Base-by-base conservation (phyloP, 2,888 invertebrate genomes). In the Branchellion lobata region DNA sequence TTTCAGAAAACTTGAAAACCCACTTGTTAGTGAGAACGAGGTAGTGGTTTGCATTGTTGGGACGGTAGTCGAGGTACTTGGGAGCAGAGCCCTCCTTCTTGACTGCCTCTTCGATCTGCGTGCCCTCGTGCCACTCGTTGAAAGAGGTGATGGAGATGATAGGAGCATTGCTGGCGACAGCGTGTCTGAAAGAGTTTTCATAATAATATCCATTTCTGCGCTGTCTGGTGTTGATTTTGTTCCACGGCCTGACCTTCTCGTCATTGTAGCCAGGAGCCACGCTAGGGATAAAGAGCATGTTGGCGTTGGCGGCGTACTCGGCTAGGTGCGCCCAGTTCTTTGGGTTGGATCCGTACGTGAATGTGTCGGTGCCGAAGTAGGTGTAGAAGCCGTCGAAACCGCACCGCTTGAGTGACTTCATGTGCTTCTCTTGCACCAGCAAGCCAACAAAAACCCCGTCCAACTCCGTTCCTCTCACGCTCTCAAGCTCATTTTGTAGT, bases 91-190 rank as follows among this genome's bases (percentile, higher is more conserved):
- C n/a, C 21, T 85, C 84, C 72, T 85, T 85, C 1, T 84, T 84
- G 27, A 89, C 86, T 0, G 91, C 92, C 61, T 91, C 91, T 85
- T 92, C 92, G 79, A 92, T 92, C 87, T 92, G 92, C 14, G 92
- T 92, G 3, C 92, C 92, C 86, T 92, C 92, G 83, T 91, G 91
- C 92, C 92, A 92, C 85, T 92, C 92, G 85, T 92, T 92, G 85
- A 92, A 92, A 80, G 92, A 92, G 61, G 92, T 92, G 79, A 92
- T 90, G 14, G 91, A 90, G 24, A 92, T 87, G 78, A 91, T 89
- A 14, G 91, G 89, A 31, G 89, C 89, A 71, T 90, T 88, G 8
- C 89, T 87, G 1, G 36, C 18, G 24, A 92, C 86, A 0, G 91
- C 92, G 51, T 89, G 90, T 76, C 90, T 87, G 90, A 91, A 91